Evolutionary conservation across 2,113 vertebrate species (phyloP).

Genomic region (Pseudonaja textilis): DNA sequence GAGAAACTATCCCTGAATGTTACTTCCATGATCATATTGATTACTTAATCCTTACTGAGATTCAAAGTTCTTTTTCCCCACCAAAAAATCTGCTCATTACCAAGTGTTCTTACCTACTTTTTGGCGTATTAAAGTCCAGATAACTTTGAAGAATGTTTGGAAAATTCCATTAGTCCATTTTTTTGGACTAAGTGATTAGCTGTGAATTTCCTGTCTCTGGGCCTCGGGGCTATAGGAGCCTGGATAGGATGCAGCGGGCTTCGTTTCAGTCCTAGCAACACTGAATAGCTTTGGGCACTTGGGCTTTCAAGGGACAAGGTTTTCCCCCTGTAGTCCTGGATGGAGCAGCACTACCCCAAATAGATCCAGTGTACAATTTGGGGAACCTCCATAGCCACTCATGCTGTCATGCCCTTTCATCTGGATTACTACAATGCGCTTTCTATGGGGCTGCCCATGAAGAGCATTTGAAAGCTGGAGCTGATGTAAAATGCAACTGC

Average conservation of each 20-base stretch:
- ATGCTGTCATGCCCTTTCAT: not conserved
- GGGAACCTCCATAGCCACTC: not conserved
- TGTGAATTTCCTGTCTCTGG: no score
- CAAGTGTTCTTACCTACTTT: not conserved
- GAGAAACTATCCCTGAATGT: not conserved
- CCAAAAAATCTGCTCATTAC: not conserved
- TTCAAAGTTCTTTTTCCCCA: not conserved
- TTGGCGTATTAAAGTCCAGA: not conserved
- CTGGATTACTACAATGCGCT: not conserved
- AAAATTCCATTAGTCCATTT: not conserved
- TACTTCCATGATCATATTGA: not conserved
- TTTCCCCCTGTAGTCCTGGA: not conserved
- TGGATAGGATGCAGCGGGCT: not conserved
- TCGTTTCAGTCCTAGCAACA: not conserved
- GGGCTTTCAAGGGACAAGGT: not conserved
- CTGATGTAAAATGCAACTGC: not conserved
- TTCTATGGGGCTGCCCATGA: not conserved
- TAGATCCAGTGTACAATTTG: not conserved
- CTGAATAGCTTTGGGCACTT: not conserved
- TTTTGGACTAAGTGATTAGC: not conserved
- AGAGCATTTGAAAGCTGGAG: not conserved
- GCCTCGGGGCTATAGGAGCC: not conserved
- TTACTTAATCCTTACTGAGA: not conserved
- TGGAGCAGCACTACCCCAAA: not conserved
- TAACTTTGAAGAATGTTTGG: not conserved